Evolutionary conservation across 64 coral and sea anemone genomes (phyloP).

Genomic region (Cladopsammia gracilis): DNA sequence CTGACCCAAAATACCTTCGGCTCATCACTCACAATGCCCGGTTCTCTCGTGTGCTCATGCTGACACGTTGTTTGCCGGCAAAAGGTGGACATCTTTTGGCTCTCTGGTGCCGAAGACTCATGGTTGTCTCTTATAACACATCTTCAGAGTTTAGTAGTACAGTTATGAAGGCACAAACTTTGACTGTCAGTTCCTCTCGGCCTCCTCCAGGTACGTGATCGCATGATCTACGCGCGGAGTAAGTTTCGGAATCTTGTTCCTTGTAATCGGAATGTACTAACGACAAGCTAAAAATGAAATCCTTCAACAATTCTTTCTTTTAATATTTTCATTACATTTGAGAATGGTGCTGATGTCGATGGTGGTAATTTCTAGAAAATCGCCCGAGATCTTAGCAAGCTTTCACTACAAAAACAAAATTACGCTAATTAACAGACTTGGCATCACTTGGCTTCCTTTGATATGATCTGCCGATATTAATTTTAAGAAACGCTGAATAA

Average conservation of each 20-base stretch:
- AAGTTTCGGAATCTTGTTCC: background rate
- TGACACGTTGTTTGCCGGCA: background rate
- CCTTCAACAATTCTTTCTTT: too few relatives aligned
- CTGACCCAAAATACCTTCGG: background rate
- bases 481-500: too few relatives aligned
- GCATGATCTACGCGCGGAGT: background rate
- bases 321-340: too few relatives aligned
- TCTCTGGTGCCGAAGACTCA: slow-evolving; percentile 15
- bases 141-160: slow-evolving; percentile 9
- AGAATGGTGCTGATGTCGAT: too few relatives aligned
- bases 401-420: too few relatives aligned
- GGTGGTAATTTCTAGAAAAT: too few relatives aligned
- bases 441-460: too few relatives aligned
- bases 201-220: slow-evolving; percentile 75
- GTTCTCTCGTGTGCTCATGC: background rate
- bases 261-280: background rate
- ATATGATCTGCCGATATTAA: too few relatives aligned
- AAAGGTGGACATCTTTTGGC: background rate
- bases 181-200: slow-evolving; percentile 46
- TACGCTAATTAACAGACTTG: too few relatives aligned
- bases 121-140: background rate
- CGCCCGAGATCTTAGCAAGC: too few relatives aligned
- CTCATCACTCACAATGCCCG: background rate
- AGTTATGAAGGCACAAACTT: slow-evolving; percentile 70
- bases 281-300: too few relatives aligned